Conservation (phyloP, 2,888 invertebrate genomes). For the Pseudococcus longispinus region DNA sequence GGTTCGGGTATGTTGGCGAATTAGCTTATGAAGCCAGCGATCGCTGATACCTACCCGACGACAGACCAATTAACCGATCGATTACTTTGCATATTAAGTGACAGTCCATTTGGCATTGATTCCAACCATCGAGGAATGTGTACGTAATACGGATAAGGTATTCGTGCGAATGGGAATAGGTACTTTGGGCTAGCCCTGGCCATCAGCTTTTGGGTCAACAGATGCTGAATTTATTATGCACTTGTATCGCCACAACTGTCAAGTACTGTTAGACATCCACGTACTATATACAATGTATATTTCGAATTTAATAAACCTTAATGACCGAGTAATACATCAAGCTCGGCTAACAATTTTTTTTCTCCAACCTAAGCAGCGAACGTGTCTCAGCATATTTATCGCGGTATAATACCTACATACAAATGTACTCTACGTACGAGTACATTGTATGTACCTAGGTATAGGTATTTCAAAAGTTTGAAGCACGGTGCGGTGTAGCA, state of each 20-base stretch:
- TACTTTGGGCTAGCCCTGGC: background rate
- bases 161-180: background rate
- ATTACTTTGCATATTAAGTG: background rate
- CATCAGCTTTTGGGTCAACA: constrained; percentile 23
- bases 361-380: background rate
- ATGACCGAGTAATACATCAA: constrained; percentile 26
- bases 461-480: background rate
- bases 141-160: background rate
- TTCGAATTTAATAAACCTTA: constrained; percentile 40
- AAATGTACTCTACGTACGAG: background rate
- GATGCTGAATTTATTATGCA: constrained; percentile 29
- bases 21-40: background rate
- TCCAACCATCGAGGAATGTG: background rate
- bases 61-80: constrained; percentile 35
- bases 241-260: constrained; percentile 35
- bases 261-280: background rate
- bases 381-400: constrained; percentile 23
- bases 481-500: background rate
- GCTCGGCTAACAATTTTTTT: constrained; percentile 8
- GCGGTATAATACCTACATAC: background rate
- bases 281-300: constrained; percentile 9
- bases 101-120: background rate
- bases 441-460: background rate
- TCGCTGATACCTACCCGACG: background rate
- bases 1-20: background rate